Evolutionary conservation across 2,888 invertebrate genomes (phyloP).

Genomic region (Sinhomidia bicolor): DNA sequence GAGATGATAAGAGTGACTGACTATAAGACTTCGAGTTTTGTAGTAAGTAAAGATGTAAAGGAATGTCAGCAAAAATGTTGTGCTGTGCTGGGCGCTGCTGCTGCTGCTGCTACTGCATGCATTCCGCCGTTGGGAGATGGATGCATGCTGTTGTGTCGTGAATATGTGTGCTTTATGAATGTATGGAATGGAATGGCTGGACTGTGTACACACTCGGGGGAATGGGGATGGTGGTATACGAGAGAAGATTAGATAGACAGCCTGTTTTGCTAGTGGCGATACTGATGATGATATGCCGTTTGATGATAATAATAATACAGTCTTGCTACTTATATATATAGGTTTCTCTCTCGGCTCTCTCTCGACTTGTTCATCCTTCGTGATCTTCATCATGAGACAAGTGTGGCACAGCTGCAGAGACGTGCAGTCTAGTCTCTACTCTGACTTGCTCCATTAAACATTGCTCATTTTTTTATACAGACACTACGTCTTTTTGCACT

Average conservation of each 20-base stretch:
- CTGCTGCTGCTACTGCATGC: background rate
- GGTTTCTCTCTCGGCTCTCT: background rate
- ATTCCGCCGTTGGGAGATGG: background rate
- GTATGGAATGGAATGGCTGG: conserved; percentile 9
- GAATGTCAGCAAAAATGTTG: conserved; percentile 43
- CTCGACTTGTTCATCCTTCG: background rate
- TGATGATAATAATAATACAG: background rate
- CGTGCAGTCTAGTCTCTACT: conserved; percentile 71
- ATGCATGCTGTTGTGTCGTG: too few relatives aligned
- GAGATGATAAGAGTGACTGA: background rate
- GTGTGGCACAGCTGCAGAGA: conserved; percentile 75
- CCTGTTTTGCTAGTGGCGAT: background rate
- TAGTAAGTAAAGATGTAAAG: too few relatives aligned
- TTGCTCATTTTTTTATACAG: conserved; percentile 41
- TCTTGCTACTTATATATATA: background rate
- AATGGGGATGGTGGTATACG: background rate
- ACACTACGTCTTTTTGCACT: background rate
- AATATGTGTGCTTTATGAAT: conserved; percentile 15
- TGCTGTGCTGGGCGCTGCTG: background rate
- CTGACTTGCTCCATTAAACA: conserved; percentile 72
- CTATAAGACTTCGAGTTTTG: background rate
- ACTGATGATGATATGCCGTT: background rate
- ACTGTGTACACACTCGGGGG: background rate
- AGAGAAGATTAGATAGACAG: conserved; percentile 18
- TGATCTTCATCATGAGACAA: conserved; percentile 67